Base-by-base conservation (phyloP, 1,140 invertebrate genomes). In the Macrotrachela quadricornifera region DNA sequence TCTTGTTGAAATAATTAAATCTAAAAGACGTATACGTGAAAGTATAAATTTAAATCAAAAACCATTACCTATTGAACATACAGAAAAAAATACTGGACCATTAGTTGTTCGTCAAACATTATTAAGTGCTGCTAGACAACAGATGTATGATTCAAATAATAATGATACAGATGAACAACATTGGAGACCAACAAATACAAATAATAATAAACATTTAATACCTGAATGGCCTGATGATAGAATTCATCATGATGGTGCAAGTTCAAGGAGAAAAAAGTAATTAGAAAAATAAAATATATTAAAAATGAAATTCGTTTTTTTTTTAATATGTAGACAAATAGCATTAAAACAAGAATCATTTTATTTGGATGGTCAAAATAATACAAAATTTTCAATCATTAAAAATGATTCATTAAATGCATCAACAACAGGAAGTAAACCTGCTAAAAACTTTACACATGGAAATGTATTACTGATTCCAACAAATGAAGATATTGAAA, bases 1-100 rank as follows among this genome's bases (percentile, higher is more conserved):
- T 49, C 50, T 71, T 14, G 63, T 69, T 6, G 65, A 70, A 37
- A 59, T 62, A 50, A 66, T 70, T 15, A 69, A 69, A 57, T 62
- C 63, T 50, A 70, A 67, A 66, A 57, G 62, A 59, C 15, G 21
- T 30, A 8, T 30, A 4, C 21, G 21, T 30, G 21, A 30, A 30
- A 30, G 8, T 30, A 8, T 8, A 4, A 30, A 30, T 30, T 2
- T 8, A 30, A 30, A 30, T 30, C 21, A 30, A 30, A 30, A 30
- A 30, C 21, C 21, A 30, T 30, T 30, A 30, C 21, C 21, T 30
- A 30, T 30, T 30, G 21, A 30, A 30, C 21, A 30, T 30, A 30
- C 21, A 30, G 21, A 30, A 30, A 30, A 30, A 30, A 2, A 30
- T 30, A 30, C 21, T 2, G 21, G 21, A 30, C 21, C 21, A 30